Base-by-base conservation (phyloP, 2,888 invertebrate genomes). In the Punctoribates punctum region DNA sequence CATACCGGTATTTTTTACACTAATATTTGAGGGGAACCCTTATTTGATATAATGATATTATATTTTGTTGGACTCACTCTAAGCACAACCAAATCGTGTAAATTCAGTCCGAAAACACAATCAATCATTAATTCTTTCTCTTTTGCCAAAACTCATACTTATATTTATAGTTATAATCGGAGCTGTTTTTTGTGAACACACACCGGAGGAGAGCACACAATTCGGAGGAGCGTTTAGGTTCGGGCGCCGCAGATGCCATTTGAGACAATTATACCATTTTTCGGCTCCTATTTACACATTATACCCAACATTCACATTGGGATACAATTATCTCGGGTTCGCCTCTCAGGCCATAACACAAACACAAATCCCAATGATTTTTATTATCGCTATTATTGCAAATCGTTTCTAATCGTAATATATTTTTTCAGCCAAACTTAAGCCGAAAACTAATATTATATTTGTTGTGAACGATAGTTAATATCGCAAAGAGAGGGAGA, bases 161-260 rank as follows among this genome's bases (percentile, higher is more conserved):
- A 48, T 15, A 17, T 15, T 17, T 48, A 48, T 15, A 17, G 2
- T 17, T 48, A 48, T 48, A 48, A 48, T 17, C 46, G 34, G 34
- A 34, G 34, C 34, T 8, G 34, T 34, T 34, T 34, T 34, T 34
- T 3, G 34, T 8, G 34, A 34, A 34, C 34, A 34, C 34, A 8
- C 34, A 34, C 34, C 34, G 34, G 34, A 34, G 34, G 34, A 34
- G 46, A 48, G 46, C n/a, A 23, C n/a, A 57, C 20, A 20, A 8
- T 29, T 1, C 1, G 9, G 6, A 15, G 27, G 29, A 1, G 9
- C 9, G 27, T 67, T 38, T n/a, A 11, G 62, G 67, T 38, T 67
- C 34, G 67, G 67, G 67, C 67, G 67, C 67, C 67, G 67, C 67
- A 38, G n/a, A 67, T 67, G 67, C 67, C 38, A 67, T 67, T 67